Evolutionary conservation across 2,113 vertebrate species (phyloP), one percentile per base, ranked within the genome.

Genomic region (Pseudorasbora parva): DNA sequence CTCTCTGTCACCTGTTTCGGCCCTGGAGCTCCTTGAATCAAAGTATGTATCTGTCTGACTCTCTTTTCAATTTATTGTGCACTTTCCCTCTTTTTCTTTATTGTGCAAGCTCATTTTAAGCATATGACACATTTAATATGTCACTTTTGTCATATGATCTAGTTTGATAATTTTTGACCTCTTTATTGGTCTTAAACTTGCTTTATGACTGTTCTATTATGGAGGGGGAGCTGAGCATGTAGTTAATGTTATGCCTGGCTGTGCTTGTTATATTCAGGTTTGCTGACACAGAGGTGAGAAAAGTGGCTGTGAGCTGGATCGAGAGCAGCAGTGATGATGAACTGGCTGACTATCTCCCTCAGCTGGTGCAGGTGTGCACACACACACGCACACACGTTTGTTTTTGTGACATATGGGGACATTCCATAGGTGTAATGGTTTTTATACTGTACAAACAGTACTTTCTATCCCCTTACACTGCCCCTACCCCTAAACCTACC

Each of bases 231-330:
- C 37, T 49, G 71, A 25, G 71, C 23, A 9, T 73, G 43, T 77
- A 5, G 19, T 27, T 41, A 33, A 56, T 56, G 30, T 17, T 25
- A 9, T 37, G 27, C 33, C 30, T 49, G 51, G 54, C n/a, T 56
- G 25, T 68, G 33, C 33, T 33, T 68, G 30, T 45, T 19, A 41
- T n/a, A 86, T 87, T 3, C 88, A 99, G 98, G 88, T 99, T 97
- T 96, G 96, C 98, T 87, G 97, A 99, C 91, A 96, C 96, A 84
- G 95, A 97, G 86, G 97, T 99, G 76, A 93, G 97, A 83, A 91
- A 84, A 2, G 93, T 95, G 81, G 97, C 97, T 76, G 96, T 99
- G 47, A 92, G 90, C 1, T 99, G 98, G 98, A 96, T 99, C 12
- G 94, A 96, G 83, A 89, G 94, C 43, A 94, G 97, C 90, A 98